Evolutionary conservation across 92 coral and sea anemone species (phyloP).

Genomic region (Porites lobata): DNA sequence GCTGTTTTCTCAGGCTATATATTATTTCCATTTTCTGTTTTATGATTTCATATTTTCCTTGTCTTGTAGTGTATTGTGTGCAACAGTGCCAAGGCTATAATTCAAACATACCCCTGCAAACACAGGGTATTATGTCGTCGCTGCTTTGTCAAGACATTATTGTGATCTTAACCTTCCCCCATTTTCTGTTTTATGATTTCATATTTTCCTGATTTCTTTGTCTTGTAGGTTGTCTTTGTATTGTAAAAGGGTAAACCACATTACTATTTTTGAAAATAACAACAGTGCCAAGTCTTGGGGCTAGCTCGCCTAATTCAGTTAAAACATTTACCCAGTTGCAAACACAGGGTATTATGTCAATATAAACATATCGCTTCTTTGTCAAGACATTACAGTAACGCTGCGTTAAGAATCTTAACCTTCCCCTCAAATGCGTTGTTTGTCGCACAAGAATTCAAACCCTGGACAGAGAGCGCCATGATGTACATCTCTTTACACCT

Average conservation of each 20-base stretch:
- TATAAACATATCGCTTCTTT: constrained; percentile 82
- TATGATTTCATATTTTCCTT: neutral
- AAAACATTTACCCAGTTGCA: no score
- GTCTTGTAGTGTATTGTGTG: constrained; percentile 87
- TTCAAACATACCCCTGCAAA: constrained; percentile 88
- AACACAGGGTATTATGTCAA: constrained; percentile 87
- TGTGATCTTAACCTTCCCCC: constrained; percentile 90
- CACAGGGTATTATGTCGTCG: constrained; percentile 87
- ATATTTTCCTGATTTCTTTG: no score
- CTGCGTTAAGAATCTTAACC: no score
- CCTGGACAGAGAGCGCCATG: constrained; percentile 85
- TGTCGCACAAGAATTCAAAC: constrained; percentile 89
- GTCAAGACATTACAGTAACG: constrained; percentile 86
- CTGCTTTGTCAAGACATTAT: constrained; percentile 86
- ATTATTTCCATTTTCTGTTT: neutral
- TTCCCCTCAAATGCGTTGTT: constrained; percentile 90
- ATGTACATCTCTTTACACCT: constrained; percentile 16
- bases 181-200: no score
- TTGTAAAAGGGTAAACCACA: no score
- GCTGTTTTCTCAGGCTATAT: no score
- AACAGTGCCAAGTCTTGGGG: no score
- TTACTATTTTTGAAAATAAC: no score
- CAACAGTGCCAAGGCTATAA: constrained; percentile 89
- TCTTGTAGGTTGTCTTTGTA: no score
- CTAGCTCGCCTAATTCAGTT: no score